A percentile compares a stretch with the other conserved stretches of the same genome.
phyloP scores from a whole-genome alignment of 1,140 invertebrate genomes.

The Drosophila athabasca region DNA sequence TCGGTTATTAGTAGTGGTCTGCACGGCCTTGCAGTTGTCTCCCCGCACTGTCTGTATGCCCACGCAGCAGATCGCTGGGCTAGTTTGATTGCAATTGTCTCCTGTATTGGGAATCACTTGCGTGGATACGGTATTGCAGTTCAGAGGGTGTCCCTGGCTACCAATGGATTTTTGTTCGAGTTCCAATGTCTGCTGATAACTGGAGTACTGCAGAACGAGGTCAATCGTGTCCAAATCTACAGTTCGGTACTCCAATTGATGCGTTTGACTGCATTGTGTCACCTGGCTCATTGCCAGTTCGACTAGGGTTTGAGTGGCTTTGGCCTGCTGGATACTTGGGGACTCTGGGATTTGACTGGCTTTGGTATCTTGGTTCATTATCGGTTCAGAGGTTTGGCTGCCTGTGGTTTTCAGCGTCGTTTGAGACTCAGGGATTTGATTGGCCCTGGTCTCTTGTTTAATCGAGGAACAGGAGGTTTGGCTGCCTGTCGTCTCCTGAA shows the following conservation, averaged over 20 bases:
- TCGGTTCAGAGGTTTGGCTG: too few relatives aligned
- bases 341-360: too few relatives aligned
- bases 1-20: not conserved
- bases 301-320: too few relatives aligned
- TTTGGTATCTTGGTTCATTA: too few relatives aligned
- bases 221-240: conserved; percentile 39
- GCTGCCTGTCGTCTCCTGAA: too few relatives aligned
- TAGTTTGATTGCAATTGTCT: conserved; percentile 16
- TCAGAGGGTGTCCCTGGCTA: conserved; percentile 20
- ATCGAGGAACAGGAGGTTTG: too few relatives aligned
- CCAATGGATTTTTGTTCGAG: not conserved
- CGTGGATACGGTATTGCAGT: not conserved
- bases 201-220: not conserved
- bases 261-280: conserved; percentile 17
- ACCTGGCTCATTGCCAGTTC: too few relatives aligned
- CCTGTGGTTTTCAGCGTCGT: too few relatives aligned
- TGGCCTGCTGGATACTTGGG: too few relatives aligned
- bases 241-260: not conserved
- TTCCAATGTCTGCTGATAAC: conserved; percentile 47
- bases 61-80: not conserved
- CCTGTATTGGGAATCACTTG: conserved; percentile 8
- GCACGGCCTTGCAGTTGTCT: not conserved
- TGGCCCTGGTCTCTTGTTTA: too few relatives aligned
- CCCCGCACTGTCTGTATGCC: not conserved
- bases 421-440: too few relatives aligned